A percentile compares a stretch with the other conserved stretches of the same genome.
Evolutionary conservation across 2,888 invertebrate species (phyloP).

Genomic region (Scaptomyza reducta): DNA sequence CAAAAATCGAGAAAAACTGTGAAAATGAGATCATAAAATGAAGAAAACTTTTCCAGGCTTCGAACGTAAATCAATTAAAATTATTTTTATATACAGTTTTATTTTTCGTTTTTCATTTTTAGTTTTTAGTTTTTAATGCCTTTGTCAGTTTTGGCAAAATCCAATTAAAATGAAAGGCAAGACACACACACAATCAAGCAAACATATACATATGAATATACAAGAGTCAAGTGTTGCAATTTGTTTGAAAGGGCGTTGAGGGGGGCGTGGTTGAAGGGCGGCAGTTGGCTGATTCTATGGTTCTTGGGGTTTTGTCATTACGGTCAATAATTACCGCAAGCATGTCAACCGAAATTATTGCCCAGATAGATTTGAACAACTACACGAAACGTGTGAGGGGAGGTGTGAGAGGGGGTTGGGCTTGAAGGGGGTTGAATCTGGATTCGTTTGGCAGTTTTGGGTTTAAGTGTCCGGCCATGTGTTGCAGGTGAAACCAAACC

Average conservation of each 20-base stretch:
- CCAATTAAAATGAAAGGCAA: slow-evolving; percentile 64
- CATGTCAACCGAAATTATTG: slow-evolving; percentile 83
- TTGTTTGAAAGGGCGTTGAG: slow-evolving; percentile 47
- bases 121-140: slow-evolving; percentile 50
- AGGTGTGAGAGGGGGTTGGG: too few relatives aligned
- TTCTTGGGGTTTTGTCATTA: slow-evolving; percentile 81
- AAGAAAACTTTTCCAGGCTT: slow-evolving; percentile 4
- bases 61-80: slow-evolving; percentile 51
- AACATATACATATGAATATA: background rate
- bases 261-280: too few relatives aligned
- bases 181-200: slow-evolving; percentile 10
- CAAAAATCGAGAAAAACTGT: slow-evolving; percentile 21
- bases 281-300: slow-evolving; percentile 37
- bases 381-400: too few relatives aligned
- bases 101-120: slow-evolving; percentile 4
- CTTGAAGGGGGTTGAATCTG: too few relatives aligned
- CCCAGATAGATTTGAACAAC: slow-evolving; percentile 71
- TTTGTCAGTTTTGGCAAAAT: slow-evolving; percentile 54
- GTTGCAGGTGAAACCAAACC: slow-evolving; percentile 71
- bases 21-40: slow-evolving; percentile 36
- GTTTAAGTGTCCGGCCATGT: slow-evolving; percentile 79
- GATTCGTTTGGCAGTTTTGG: slow-evolving; percentile 57
- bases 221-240: slow-evolving; percentile 66
- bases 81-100: background rate
- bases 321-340: slow-evolving; percentile 83